Evolutionary conservation across 2,888 invertebrate genomes (phyloP).

Genomic region (Unio pictorum): DNA sequence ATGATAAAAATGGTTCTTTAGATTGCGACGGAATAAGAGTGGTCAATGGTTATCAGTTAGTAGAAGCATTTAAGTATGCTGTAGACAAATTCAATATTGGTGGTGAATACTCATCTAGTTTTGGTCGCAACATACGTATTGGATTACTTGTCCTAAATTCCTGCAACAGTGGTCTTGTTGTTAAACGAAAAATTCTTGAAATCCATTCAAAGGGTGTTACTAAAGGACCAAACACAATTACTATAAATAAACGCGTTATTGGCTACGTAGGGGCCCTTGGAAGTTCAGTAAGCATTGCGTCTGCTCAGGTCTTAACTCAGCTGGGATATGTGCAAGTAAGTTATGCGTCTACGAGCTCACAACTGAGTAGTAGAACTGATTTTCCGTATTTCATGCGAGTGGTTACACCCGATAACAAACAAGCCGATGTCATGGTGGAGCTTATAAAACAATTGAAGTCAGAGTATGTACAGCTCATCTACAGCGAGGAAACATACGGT

Average conservation of each 20-base stretch:
- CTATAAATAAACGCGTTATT: neutral
- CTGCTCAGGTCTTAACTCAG: neutral
- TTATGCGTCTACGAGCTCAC: neutral
- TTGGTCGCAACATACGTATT: neutral
- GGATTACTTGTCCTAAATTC: slow-evolving; percentile 1
- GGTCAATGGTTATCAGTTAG: neutral
- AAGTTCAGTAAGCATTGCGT: neutral
- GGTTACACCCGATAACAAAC: neutral
- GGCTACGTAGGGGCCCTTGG: neutral
- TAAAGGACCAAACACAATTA: neutral
- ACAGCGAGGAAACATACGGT: neutral
- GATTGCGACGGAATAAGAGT: neutral
- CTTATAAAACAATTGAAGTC: neutral
- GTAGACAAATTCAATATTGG: neutral
- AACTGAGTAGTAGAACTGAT: neutral
- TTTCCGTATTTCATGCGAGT: neutral
- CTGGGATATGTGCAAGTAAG: neutral
- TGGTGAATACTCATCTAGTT: neutral
- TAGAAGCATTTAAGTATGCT: neutral
- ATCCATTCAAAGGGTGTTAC: neutral
- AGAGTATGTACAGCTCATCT: neutral
- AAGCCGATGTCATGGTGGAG: neutral
- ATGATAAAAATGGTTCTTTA: neutral
- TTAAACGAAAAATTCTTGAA: neutral
- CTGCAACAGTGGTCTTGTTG: neutral